phyloP scores from a whole-genome alignment of 2,113 vertebrate species.

The Anguilla japonica region DNA sequence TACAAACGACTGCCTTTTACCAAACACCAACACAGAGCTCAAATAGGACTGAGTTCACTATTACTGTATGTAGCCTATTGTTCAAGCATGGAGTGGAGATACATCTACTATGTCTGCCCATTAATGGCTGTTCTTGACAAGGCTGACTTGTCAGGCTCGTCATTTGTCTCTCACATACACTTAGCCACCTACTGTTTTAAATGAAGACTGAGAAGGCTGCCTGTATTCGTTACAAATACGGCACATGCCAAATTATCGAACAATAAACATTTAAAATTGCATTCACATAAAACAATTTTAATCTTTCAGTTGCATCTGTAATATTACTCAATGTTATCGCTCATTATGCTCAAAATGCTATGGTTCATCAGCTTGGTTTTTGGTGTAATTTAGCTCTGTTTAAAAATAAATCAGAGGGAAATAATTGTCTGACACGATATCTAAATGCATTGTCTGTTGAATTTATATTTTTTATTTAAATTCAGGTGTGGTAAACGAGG shows the following conservation, averaged over 20 bases:
- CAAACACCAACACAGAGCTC: not conserved
- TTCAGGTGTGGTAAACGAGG: constrained; percentile 28
- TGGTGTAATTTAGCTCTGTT: not conserved
- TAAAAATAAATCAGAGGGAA: not conserved
- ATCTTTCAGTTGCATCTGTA: not conserved
- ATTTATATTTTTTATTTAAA: constrained; percentile 6
- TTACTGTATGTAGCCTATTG: constrained; percentile 19
- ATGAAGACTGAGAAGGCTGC: not conserved
- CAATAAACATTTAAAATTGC: not conserved
- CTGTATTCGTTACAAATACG: not conserved
- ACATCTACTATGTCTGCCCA: not conserved
- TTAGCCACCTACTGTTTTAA: not conserved
- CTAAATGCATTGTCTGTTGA: not conserved
- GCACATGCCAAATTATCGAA: not conserved
- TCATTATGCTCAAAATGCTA: not conserved
- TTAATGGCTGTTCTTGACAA: constrained; percentile 20
- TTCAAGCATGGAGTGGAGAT: constrained; percentile 21
- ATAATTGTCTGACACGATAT: not conserved
- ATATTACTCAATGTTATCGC: not conserved
- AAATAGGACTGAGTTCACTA: constrained; percentile 32
- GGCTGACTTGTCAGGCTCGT: not conserved
- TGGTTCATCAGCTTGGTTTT: not conserved
- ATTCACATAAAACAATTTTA: not conserved
- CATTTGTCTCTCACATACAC: not conserved
- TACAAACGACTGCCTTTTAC: not conserved